phyloP scores from a whole-genome alignment of 37 sponge, comb jelly and placozoan species.

The Halichondria panicea region DNA sequence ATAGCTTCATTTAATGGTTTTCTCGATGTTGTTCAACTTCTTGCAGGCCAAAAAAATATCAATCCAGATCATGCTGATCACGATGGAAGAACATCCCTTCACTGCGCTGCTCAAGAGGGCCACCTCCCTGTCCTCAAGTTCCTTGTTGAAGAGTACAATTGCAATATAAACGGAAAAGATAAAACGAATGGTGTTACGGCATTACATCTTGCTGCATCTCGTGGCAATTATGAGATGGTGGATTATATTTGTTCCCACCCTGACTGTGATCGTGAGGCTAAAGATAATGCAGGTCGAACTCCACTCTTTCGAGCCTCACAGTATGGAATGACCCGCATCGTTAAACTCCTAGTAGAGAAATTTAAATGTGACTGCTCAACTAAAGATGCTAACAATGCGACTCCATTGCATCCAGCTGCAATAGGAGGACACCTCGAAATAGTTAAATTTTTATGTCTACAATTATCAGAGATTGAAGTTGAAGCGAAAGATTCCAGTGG shows the following conservation, averaged over 20 bases:
- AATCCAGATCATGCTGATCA: conserved; percentile 23
- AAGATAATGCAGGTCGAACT: conserved; percentile 35
- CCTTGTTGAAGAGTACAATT: conserved; percentile 34
- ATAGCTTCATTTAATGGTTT: conserved; percentile 19
- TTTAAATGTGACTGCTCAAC: conserved; percentile 11
- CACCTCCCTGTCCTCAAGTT: conserved; percentile 48
- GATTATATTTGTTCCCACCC: conserved; percentile 8
- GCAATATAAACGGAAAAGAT: conserved; percentile 16
- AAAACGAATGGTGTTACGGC: conserved; percentile 13
- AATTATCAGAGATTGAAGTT: neutral
- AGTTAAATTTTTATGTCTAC: conserved; percentile 27
- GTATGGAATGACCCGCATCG: conserved; percentile 26
- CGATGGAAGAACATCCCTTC: conserved; percentile 28
- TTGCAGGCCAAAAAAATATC: conserved; percentile 22
- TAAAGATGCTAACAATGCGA: conserved; percentile 43
- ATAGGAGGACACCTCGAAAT: conserved; percentile 48
- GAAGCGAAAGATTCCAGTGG: conserved; percentile 13
- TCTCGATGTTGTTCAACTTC: conserved; percentile 19
- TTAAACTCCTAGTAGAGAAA: conserved; percentile 41
- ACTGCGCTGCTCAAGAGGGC: conserved; percentile 44
- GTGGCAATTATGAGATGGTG: conserved; percentile 23
- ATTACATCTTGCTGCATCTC: conserved; percentile 47
- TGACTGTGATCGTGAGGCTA: neutral
- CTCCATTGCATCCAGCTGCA: conserved; percentile 80
- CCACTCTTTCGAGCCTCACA: conserved; percentile 31